These are phyloP conservation scores for Hemicordylus capensis DNA, from an alignment of 2,113 vertebrate species.

Conservation along the genomic window DNA sequence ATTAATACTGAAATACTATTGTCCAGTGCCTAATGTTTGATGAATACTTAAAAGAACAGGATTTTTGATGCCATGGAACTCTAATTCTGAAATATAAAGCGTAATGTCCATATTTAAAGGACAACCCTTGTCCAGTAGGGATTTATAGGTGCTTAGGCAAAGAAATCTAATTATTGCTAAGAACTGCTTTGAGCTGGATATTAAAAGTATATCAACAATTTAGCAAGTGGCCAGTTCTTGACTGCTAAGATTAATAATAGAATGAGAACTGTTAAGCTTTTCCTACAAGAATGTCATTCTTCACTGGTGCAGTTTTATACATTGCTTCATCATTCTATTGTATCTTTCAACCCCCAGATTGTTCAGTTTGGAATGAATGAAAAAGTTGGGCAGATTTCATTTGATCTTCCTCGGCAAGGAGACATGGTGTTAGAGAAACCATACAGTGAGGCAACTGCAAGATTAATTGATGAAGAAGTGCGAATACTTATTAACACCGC, in stretches of 20 bases:
- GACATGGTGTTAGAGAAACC: conserved; percentile 97
- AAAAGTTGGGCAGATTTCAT: conserved; percentile 97
- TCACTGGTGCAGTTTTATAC: neutral
- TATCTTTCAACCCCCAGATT: conserved; percentile 77
- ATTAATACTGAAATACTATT: neutral
- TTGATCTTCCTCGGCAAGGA: conserved; percentile 93
- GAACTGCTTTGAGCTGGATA: neutral
- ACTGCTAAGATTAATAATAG: neutral
- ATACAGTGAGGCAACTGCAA: conserved; percentile 94
- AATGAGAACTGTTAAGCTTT: neutral
- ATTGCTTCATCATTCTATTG: neutral
- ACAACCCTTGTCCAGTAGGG: neutral
- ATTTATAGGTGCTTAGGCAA: neutral
- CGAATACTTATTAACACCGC: conserved; percentile 85
- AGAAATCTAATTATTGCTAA: neutral
- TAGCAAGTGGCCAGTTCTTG: neutral
- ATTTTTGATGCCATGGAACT: neutral
- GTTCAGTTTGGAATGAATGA: conserved; percentile 98
- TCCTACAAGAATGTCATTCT: neutral
- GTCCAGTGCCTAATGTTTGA: neutral
- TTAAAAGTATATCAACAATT: neutral
- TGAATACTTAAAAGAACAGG: neutral
- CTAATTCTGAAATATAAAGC: neutral
- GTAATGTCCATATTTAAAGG: neutral
- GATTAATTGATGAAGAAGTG: conserved; percentile 93